Base-by-base conservation (phyloP, 2,113 vertebrate species). In the Sakesphorus luctuosus region DNA sequence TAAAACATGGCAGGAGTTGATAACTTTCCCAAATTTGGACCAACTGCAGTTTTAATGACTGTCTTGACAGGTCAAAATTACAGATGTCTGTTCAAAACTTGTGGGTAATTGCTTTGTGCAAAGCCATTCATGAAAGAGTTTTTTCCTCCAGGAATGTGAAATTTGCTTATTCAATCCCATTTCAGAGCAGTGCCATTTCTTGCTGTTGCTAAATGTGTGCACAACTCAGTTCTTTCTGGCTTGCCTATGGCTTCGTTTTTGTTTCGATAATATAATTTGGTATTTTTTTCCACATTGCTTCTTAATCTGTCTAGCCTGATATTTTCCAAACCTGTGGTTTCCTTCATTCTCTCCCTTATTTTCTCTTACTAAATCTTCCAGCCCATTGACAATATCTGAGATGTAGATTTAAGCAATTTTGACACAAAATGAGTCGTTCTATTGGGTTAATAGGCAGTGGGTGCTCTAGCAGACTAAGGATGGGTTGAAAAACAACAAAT, bases 71-170 rank as follows among this genome's bases (percentile, higher is more conserved):
- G 58, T 84, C 73, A 66, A 7, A 75, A 40, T 67, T 58, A 50
- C 79, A 87, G 73, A 35, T 5, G 2, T 74, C 59, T 65, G 67
- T 33, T 87, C 83, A 76, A 85, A 49, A 65, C 56, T 11, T 3
- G 18, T 56, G 58, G 18, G 23, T 47, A 59, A 84, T 67, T 91
- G 59, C 56, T 89, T 71, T 73, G 53, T 44, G 24, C 84, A 36
- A 71, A 82, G 56, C 65, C 28, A n/a, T 69, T 87, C 7, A 19
- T n/a, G 18, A 91, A 68, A 76, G 78, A 44, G 4, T 83, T 80
- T 94, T 90, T 91, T 77, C 56, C n/a, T 92, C 38, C 53, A 73
- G 58, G 76, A 95, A 90, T 63, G 24, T 44, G 35, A 75, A 49
- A 52, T 81, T 90, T 92, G 19, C 76, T 90, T 89, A 59, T 84